Evolutionary conservation across 1,140 invertebrate species (phyloP), one percentile per base, ranked within the genome.

Genomic region (Habropoda laboriosa): DNA sequence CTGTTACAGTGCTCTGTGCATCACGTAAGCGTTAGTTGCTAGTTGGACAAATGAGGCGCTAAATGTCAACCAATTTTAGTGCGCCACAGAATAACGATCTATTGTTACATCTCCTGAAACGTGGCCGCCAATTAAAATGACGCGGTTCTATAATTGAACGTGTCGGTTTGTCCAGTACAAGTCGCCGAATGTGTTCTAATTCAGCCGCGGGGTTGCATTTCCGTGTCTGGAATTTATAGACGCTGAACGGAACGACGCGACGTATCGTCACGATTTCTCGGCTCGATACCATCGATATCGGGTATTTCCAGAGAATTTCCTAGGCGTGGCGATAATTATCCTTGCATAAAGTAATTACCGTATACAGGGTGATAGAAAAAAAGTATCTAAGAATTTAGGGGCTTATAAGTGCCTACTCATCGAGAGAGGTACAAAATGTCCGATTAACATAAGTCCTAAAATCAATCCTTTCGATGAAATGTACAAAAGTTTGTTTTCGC

Each of bases 61-160:
- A 72, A 72, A 57, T 60, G 40, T 72, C 38, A 74, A 61, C 42
- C n/a, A 40, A 60, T 40, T 58, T 73, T 73, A 58, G 5, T n/a
- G 24, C 45, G 27, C 38, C 30, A 6, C 7, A 21, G 30, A n/a
- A 32, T 6, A 32, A 45, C 16, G 30, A 13, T 64, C 61, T 64
- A 42, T 27, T 64, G 16, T 63, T 18, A 51, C 16, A 30, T 32
- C 21, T 21, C 18, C 3, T 3, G 71, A 38, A 74, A 63, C 45
- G 42, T 51, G 18, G 30, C 30, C 30, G 21, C 16, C n/a, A 74
- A 74, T 74, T 63, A 49, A 47, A 49, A 24, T 30, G 13, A 47
- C 35, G 53, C 21, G 8, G 53, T 21, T 30, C 21, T 58, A 47
- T 32, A 70, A 55, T 35, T 24, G 47, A 55, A 40, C 6, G 8